A percentile compares a stretch with the other conserved stretches of the same genome.
Conservation (phyloP, 2,888 invertebrate genomes). For the Drosophila demipolita region DNA sequence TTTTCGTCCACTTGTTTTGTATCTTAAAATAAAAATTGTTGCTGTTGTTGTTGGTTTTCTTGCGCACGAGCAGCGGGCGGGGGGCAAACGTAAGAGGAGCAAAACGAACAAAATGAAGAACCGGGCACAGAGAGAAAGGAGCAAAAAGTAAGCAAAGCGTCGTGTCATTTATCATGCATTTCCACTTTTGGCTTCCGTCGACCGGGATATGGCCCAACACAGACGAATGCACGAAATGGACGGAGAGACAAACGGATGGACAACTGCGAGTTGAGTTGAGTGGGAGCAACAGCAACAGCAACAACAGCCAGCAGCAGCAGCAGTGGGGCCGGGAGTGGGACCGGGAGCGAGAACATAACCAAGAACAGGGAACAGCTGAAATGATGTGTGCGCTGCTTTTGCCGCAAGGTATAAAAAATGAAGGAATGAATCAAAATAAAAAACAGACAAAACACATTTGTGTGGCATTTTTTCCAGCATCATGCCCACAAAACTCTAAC, state of each 20-base stretch:
- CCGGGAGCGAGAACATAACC: constrained; percentile 5
- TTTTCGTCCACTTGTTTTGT: constrained; percentile 66
- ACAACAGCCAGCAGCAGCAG: background rate
- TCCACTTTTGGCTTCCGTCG: constrained; percentile 80
- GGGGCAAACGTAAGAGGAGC: constrained; percentile 12
- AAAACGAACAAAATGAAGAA: constrained; percentile 7
- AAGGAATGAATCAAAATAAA: constrained; percentile 16
- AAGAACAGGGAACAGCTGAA: constrained; percentile 33
- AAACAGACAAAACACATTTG: constrained; percentile 50
- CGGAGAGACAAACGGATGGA: constrained; percentile 40
- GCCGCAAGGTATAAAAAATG: constrained; percentile 43
- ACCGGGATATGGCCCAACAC: constrained; percentile 68
- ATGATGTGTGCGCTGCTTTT: constrained; percentile 47
- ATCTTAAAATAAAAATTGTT: constrained; percentile 59
- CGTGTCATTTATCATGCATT: constrained; percentile 81
- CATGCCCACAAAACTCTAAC: constrained; percentile 1
- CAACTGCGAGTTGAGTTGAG: constrained; percentile 22
- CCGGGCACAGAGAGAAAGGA: constrained; percentile 2
- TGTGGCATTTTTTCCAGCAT: constrained; percentile 33
- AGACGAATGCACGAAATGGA: constrained; percentile 60
- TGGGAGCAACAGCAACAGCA: constrained; percentile 3
- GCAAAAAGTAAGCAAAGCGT: constrained; percentile 58
- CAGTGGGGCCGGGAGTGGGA: background rate
- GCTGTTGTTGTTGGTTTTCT: constrained; percentile 28
- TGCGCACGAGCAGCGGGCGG: constrained; percentile 12